Base-by-base conservation (phyloP, 2,113 vertebrate species). In the Apaloderma vittatum region DNA sequence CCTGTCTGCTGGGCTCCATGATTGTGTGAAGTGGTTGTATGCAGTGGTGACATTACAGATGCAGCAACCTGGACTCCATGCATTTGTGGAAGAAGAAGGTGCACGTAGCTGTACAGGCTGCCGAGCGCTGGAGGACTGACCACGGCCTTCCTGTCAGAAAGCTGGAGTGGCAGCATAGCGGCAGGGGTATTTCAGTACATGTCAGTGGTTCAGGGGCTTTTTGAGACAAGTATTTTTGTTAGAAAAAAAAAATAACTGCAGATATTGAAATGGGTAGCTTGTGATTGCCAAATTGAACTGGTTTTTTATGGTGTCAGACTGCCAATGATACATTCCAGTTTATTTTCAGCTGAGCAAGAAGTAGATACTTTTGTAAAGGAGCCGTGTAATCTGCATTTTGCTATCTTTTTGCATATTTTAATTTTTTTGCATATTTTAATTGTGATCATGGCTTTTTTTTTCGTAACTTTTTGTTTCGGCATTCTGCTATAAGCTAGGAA, bases 341-440 rank as follows among this genome's bases (percentile, higher is more conserved):
- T 93, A 15, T 82, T 89, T 94, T 93, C 71, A 91, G 48, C 40
- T 75, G 30, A 94, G n/a, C 65, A 55, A 79, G 91, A 90, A 78
- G 51, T 77, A 77, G 93, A 72, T 34, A 54, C 48, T 62, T 86
- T 94, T 96, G 86, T 93, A 93, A 93, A 58, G 55, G 79, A 88
- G 63, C 63, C 32, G 19, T 10, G 14, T 92, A 90, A 95, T 45
- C 63, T 68, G 55, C 36, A 30, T 81, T 93, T 95, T 92, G 55
- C 49, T 87, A 40, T 80, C 14, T 55, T 87, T 96, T 78, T 57
- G 36, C 32, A 51, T 61, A 79, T 40, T 40, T 9, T 40, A 40
- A 40, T 40, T 40, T 40, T 40, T 40, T 40, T 40, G 40, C 40
- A 12, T 36, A 68, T 85, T 91, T 93, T 32, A 70, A 29, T 74